A percentile compares a stretch with the other conserved stretches of the same genome.
Evolutionary conservation across 2,113 vertebrate species (phyloP).

Genomic region (Gavia stellata): DNA sequence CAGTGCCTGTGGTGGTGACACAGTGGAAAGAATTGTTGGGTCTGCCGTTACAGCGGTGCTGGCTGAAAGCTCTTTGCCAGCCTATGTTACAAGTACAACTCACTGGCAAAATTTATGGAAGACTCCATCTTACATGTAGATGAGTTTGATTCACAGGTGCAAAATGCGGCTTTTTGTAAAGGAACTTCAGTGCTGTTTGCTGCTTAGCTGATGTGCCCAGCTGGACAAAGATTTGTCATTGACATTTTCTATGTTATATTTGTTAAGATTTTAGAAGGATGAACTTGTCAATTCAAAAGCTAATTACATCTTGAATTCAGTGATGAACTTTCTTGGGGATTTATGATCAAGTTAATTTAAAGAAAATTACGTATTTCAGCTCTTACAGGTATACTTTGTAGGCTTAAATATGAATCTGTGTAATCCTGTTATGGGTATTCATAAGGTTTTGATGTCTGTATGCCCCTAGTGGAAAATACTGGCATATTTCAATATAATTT

Average conservation of each 20-base stretch:
- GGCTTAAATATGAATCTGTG: not conserved
- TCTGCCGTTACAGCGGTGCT: not conserved
- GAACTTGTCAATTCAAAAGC: not conserved
- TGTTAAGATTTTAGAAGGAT: not conserved
- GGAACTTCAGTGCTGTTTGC: not conserved
- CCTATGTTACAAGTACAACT: not conserved
- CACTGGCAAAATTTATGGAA: not conserved
- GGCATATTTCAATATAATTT: slow-evolving; percentile 29
- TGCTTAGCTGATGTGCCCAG: not conserved
- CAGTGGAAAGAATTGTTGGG: not conserved
- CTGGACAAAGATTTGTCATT: not conserved
- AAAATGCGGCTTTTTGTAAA: not conserved
- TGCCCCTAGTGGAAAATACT: not conserved
- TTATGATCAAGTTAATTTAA: not conserved
- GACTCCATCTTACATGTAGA: fast-evolving
- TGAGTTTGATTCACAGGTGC: not conserved
- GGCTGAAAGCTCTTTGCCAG: not conserved
- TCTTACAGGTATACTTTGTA: not conserved
- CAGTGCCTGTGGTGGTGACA: not conserved
- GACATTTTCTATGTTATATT: not conserved
- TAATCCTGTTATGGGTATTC: not conserved
- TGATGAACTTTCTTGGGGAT: not conserved
- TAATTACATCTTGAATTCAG: not conserved
- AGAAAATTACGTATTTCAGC: not conserved
- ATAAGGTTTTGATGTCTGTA: not conserved